Evolutionary conservation across 2,888 invertebrate species (phyloP), one percentile per base, ranked within the genome.

Genomic region (Dastarcus helophoroides): DNA sequence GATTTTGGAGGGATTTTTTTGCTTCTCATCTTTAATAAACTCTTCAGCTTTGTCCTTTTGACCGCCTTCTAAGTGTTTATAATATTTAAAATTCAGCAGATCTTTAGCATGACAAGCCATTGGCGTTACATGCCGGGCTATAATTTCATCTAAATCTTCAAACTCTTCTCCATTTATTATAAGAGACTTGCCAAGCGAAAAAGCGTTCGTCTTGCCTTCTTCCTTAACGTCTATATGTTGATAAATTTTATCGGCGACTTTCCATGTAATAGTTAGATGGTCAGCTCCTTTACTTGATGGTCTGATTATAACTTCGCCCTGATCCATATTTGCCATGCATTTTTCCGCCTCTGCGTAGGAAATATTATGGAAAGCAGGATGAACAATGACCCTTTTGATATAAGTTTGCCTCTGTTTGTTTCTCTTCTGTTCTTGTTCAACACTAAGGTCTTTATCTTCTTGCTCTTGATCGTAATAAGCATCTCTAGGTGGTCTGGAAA

Each of bases 111-210:
- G 82, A 0, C 83, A 75, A 1, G 95, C 94, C 94, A 98, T 94
- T 0, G 97, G 98, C 36, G 88, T 91, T 3, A 99, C 81, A 62
- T 91, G 77, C 7, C 97, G 76, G 0, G 97, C 95, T 32, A 99
- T 88, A 36, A 99, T 98, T 77, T 99, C 98, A 61, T 99, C 98
- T 16, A 99, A 66, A 63, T 99, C 98, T 65, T 99, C 98, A 60
- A 91, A 98, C 53, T 94, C 93, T 50, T 94, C 88, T 37, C 73
- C 78, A 17, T 79, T 80, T 46, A 97, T 97, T 77, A 80, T 82
- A 7, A 97, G 67, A 3, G 76, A 74, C 49, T 76, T 76, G 29
- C 97, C 97, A 43, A 98, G 65, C 32, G 93, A 91, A 58, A 95
- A 98, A 0, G 86, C 83, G 56, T 97, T 95, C 53, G 89, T 85